These are phyloP conservation scores for Discoglossus pictus DNA, from an alignment of 2,797 vertebrate species.

Conservation along the genomic window DNA sequence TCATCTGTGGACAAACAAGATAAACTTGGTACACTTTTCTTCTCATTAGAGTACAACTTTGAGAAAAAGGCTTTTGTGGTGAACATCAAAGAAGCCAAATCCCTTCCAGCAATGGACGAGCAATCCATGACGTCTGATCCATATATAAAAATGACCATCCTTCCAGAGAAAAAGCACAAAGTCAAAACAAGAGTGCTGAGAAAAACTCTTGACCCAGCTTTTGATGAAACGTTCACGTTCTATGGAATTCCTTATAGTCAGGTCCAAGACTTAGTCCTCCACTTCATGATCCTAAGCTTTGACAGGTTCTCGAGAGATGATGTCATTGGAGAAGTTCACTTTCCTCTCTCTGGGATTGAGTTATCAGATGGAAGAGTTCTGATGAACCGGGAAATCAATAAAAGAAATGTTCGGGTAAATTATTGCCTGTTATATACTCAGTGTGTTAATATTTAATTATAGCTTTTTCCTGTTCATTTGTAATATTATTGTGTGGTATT, in stretches of 20 bases:
- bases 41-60: slow-evolving; percentile 94
- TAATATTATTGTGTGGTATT: no score
- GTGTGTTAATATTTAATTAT: background rate
- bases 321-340: slow-evolving; percentile 92
- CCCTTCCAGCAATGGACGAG: slow-evolving; percentile 93
- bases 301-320: slow-evolving; percentile 97
- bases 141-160: slow-evolving; percentile 95
- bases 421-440: slow-evolving; percentile 33
- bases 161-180: slow-evolving; percentile 96
- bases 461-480: no score
- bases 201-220: slow-evolving; percentile 95
- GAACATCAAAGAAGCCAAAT: slow-evolving; percentile 93
- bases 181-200: slow-evolving; percentile 96
- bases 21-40: slow-evolving; percentile 88
- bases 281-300: slow-evolving; percentile 94
- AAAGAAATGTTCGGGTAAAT: slow-evolving; percentile 92
- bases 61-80: slow-evolving; percentile 96
- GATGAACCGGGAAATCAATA: slow-evolving; percentile 95
- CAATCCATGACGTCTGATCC: slow-evolving; percentile 97
- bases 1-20: slow-evolving; percentile 83
- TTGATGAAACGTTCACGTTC: slow-evolving; percentile 97
- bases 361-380: slow-evolving; percentile 84
- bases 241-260: slow-evolving; percentile 89
- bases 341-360: slow-evolving; percentile 87
- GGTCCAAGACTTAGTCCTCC: slow-evolving; percentile 87